Conservation (phyloP, 2,113 vertebrate species). For the Sula dactylatra region DNA sequence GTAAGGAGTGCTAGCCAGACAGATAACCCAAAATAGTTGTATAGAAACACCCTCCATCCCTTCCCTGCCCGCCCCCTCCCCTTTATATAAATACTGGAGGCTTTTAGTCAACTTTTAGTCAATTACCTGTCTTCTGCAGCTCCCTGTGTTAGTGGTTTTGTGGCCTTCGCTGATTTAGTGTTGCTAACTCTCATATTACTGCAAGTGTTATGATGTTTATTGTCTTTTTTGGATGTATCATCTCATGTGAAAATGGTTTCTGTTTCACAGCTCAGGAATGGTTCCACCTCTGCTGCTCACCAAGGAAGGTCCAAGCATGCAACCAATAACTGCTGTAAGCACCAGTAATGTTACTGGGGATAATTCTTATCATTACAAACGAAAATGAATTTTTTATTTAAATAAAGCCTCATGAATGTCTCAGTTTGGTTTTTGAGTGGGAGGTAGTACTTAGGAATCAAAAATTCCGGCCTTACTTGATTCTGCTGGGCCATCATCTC, state of each 20-base stretch:
- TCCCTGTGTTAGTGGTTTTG: neutral
- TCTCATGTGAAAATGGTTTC: neutral
- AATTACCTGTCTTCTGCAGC: neutral
- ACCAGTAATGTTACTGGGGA: neutral
- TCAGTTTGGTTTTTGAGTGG: neutral
- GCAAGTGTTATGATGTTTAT: neutral
- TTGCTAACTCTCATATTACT: neutral
- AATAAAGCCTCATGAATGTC: neutral
- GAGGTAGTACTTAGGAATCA: neutral
- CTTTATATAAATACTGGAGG: neutral
- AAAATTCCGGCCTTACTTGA: neutral
- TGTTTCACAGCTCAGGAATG: neutral
- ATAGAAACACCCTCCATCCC: neutral
- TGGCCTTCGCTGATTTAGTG: neutral
- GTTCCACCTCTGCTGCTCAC: neutral
- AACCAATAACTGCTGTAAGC: neutral
- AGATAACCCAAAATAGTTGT: neutral
- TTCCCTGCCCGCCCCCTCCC: fast-evolving
- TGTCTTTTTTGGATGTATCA: neutral
- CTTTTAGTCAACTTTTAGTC: neutral
- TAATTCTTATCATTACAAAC: neutral
- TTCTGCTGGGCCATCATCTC: neutral
- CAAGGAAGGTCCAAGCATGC: neutral
- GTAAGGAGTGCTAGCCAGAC: neutral
- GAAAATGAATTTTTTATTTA: neutral